Conservation (phyloP, 2,113 vertebrate species). For the Urocolius indicus region DNA sequence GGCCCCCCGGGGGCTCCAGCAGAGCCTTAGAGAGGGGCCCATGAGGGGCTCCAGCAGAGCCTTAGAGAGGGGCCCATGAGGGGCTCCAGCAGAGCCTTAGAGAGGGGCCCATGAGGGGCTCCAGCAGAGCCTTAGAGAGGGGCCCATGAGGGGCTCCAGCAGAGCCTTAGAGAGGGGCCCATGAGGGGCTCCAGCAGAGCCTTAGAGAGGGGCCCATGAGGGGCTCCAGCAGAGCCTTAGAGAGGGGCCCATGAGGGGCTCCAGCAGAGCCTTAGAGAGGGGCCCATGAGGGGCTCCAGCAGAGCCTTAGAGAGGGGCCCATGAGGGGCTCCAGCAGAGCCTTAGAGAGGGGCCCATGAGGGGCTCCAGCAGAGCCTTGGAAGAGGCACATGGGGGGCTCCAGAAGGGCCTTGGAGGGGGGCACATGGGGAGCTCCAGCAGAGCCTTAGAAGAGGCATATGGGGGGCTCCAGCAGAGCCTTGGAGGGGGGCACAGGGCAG, state of each 20-base stretch:
- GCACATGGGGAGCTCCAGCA: neutral
- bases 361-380: too few species aligned
- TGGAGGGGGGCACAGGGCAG: neutral
- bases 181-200: neutral
- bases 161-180: rapidly evolving
- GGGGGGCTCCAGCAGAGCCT: too few species aligned
- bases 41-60: neutral
- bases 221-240: too few species aligned
- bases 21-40: rapidly evolving
- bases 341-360: rapidly evolving
- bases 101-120: rapidly evolving
- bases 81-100: too few species aligned
- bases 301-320: rapidly evolving
- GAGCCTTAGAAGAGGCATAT: rapidly evolving
- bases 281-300: rapidly evolving
- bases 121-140: neutral
- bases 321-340: neutral
- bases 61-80: rapidly evolving
- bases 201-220: rapidly evolving
- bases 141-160: too few species aligned
- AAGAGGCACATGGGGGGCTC: rapidly evolving
- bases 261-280: neutral
- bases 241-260: rapidly evolving
- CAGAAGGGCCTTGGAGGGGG: rapidly evolving
- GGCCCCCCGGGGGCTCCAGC: too few species aligned